Percentiles rank a stretch among this genome's conserved stretches.
Conservation (phyloP, 2,113 vertebrate genomes). For the Nerophis lumbriciformis region DNA sequence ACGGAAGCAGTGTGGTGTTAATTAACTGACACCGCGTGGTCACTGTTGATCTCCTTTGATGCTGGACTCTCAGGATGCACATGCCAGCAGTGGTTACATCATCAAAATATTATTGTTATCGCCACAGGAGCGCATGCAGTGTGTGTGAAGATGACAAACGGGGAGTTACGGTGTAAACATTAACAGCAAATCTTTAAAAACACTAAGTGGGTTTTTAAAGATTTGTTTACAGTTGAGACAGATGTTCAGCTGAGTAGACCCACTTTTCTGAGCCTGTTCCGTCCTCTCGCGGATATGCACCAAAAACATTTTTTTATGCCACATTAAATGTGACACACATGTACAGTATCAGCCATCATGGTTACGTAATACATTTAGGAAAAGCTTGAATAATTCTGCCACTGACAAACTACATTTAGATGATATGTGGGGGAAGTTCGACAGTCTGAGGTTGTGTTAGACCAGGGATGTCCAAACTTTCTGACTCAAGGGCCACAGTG, state of each 20-base stretch:
- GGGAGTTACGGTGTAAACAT: too few species aligned
- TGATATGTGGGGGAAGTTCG: too few species aligned
- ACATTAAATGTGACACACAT: conserved; percentile 12
- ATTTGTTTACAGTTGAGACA: conserved; percentile 55
- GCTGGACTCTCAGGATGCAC: conserved; percentile 41
- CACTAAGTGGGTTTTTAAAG: too few species aligned
- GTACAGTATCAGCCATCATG: conserved; percentile 5
- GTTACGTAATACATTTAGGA: conserved; percentile 27
- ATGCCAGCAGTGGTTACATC: conserved; percentile 47
- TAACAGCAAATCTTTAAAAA: too few species aligned
- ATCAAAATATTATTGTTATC: conserved; percentile 37
- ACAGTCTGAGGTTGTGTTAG: too few species aligned
- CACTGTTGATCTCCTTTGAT: conserved; percentile 58
- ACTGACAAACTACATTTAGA: too few species aligned
- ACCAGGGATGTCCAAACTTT: too few species aligned
- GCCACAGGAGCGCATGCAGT: conserved; percentile 25
- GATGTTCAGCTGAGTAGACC: conserved; percentile 41
- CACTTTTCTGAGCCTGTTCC: conserved; percentile 47
- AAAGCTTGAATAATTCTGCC: not conserved
- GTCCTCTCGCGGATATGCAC: conserved; percentile 42
- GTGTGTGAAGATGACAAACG: not conserved
- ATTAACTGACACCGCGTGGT: conserved; percentile 63
- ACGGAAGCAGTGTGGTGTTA: conserved; percentile 29
- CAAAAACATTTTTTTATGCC: conserved; percentile 28
- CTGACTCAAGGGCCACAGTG: too few species aligned